These are phyloP conservation scores for Rhyzopertha dominica DNA, from an alignment of 1,140 invertebrate genomes.

Conservation along the genomic window DNA sequence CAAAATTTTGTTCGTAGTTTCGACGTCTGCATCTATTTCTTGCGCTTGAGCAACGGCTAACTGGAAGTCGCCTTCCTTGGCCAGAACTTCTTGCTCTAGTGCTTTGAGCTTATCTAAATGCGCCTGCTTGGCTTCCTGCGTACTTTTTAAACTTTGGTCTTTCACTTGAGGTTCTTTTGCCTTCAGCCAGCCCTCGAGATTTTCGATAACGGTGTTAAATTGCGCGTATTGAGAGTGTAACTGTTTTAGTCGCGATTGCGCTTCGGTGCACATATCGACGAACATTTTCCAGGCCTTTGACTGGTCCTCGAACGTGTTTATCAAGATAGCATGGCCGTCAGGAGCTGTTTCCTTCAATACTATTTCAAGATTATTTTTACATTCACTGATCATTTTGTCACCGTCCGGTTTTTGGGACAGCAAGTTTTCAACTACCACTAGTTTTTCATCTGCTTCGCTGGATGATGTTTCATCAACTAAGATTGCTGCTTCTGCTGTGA, in stretches of 20 bases:
- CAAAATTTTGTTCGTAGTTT: slow-evolving; percentile 69
- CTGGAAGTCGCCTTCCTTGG: slow-evolving; percentile 67
- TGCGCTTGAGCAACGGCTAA: slow-evolving; percentile 65
- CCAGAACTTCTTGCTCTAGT: slow-evolving; percentile 67
- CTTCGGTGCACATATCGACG: slow-evolving; percentile 62
- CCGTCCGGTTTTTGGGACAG: slow-evolving; percentile 67
- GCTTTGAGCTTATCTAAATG: slow-evolving; percentile 76
- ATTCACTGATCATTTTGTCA: slow-evolving; percentile 63
- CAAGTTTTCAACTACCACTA: slow-evolving; percentile 70
- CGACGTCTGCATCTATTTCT: slow-evolving; percentile 68
- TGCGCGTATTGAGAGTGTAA: slow-evolving; percentile 72
- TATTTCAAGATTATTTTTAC: slow-evolving; percentile 64
- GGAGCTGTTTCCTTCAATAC: slow-evolving; percentile 75
- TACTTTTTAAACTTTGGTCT: slow-evolving; percentile 85
- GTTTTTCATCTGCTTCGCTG: slow-evolving; percentile 68
- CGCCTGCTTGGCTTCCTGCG: slow-evolving; percentile 70
- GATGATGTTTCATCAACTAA: slow-evolving; percentile 63
- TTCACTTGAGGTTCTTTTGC: slow-evolving; percentile 77
- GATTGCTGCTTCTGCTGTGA: slow-evolving; percentile 62
- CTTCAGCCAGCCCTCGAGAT: slow-evolving; percentile 77
- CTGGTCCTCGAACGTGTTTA: slow-evolving; percentile 70
- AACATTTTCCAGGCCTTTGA: slow-evolving; percentile 74
- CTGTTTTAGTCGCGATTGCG: slow-evolving; percentile 63
- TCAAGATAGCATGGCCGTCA: slow-evolving; percentile 68
- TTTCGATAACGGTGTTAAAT: slow-evolving; percentile 71